These are phyloP conservation scores for Malurus alboscapulatus DNA, from an alignment of 2,113 vertebrate species.

Conservation along the genomic window DNA sequence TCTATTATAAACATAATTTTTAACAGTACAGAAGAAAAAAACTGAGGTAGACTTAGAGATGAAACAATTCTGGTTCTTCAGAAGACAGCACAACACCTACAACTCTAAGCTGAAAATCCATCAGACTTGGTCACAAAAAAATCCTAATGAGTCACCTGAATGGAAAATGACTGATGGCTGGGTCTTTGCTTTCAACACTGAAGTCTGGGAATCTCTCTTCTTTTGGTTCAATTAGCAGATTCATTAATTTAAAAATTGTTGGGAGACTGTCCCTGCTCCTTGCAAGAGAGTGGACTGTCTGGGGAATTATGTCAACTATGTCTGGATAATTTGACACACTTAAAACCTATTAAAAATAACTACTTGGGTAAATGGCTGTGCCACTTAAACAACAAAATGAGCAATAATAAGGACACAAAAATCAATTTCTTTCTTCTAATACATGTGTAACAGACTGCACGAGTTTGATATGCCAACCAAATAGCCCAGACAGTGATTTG, in stretches of 20 bases:
- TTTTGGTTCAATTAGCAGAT: background rate
- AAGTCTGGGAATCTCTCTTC: background rate
- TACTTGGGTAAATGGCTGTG: background rate
- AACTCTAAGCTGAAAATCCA: background rate
- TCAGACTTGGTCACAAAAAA: background rate
- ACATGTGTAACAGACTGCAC: background rate
- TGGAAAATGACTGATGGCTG: background rate
- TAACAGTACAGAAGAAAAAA: background rate
- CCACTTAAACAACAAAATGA: background rate
- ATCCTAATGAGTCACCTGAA: background rate
- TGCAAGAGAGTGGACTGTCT: background rate
- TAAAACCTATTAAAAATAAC: background rate
- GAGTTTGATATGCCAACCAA: background rate
- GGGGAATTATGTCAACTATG: fast-evolving
- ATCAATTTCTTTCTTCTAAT: background rate
- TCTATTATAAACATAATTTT: background rate
- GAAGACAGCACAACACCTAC: background rate
- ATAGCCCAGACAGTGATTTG: background rate
- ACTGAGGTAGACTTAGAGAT: background rate
- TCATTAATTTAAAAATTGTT: background rate
- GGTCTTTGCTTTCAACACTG: background rate
- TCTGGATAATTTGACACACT: background rate
- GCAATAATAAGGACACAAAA: background rate
- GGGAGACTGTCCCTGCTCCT: background rate
- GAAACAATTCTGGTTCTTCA: background rate